Evolutionary conservation across 1,140 invertebrate species (phyloP), one percentile per base, ranked within the genome.

Genomic region (Tigriopus japonicus): DNA sequence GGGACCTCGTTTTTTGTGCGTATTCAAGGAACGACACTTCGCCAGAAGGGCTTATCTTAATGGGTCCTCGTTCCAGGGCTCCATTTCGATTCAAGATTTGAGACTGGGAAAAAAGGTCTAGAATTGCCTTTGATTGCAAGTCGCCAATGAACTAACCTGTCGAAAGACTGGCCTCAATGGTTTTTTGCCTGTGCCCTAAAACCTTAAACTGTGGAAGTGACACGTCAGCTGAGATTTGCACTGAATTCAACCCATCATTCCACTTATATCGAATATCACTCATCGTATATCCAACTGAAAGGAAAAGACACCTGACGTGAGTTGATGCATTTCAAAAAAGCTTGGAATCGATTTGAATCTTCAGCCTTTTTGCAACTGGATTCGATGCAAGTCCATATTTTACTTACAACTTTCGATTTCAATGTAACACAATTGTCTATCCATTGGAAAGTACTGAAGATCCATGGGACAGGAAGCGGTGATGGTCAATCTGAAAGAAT

Each of bases 401-500:
- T 5, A 89, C 90, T 92, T 84, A 93, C 89, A 96, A 78, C 89
- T 93, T 81, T 96, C 91, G 66, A 96, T 93, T 79, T 95, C 91
- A 69, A 96, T 89, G 71, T 90, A 86, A 77, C 92, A 95, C 64
- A 92, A 76, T 74, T 96, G 92, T 69, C 89, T 82, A 73, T 96
- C 92, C 87, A 96, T 92, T 7, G 91, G 91, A 75, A 95, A 96
- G 74, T 93, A 92, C 71, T 93, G 87, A 63, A 96, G 80, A 75
- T 94, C 89, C 90, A 95, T 95, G 23, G 92, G 91, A 78, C 92
- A 95, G 67, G 89, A 93, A 66, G 90, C 89, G 62, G 91, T 95
- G 69, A 96, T 93, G 65, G 92, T 95, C 75, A 96, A 80, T 77
- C 91, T 93, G 77, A 17, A 80, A 24, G 24, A 54, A 35, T 35